These are phyloP conservation scores for Heliothis peltigera DNA, from an alignment of 2,888 invertebrate genomes.

Conservation along the genomic window DNA sequence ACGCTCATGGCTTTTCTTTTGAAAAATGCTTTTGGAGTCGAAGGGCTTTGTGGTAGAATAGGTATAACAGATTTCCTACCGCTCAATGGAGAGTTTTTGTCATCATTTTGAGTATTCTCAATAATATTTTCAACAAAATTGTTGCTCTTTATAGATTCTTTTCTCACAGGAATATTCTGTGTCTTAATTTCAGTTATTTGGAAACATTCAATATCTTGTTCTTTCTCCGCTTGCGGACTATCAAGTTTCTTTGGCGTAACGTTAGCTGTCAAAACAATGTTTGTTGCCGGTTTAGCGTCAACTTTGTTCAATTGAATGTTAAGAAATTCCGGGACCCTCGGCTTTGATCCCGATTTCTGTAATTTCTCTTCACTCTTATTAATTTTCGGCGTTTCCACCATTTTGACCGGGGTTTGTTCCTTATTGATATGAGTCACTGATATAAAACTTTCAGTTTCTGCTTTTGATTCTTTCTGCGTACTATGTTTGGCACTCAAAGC, in stretches of 20 bases:
- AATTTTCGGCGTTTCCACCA: slow-evolving; percentile 70
- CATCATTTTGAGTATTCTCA: slow-evolving; percentile 69
- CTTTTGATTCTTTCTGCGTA: slow-evolving; percentile 70
- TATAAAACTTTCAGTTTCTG: slow-evolving; percentile 85
- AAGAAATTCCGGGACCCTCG: slow-evolving; percentile 91
- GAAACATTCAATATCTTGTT: slow-evolving; percentile 70
- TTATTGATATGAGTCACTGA: slow-evolving; percentile 90
- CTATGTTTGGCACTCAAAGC: slow-evolving; percentile 76
- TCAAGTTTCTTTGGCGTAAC: slow-evolving; percentile 87
- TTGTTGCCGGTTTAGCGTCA: slow-evolving; percentile 90
- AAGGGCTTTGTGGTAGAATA: slow-evolving; percentile 77
- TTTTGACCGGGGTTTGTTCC: slow-evolving; percentile 77
- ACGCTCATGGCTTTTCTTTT: slow-evolving; percentile 90
- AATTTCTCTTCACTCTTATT: slow-evolving; percentile 83
- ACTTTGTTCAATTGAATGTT: slow-evolving; percentile 93
- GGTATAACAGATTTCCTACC: slow-evolving; percentile 68
- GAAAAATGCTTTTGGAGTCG: slow-evolving; percentile 86
- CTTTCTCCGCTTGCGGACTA: slow-evolving; percentile 77
- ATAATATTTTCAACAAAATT: slow-evolving; percentile 71
- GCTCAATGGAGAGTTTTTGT: slow-evolving; percentile 73
- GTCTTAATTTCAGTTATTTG: slow-evolving; percentile 71
- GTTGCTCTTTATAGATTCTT: slow-evolving; percentile 69
- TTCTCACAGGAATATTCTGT: slow-evolving; percentile 67
- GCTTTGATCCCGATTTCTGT: slow-evolving; percentile 73
- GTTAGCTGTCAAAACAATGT: slow-evolving; percentile 92